Conservation (phyloP, 2,888 invertebrate species). For the Callinectes sapidus region DNA sequence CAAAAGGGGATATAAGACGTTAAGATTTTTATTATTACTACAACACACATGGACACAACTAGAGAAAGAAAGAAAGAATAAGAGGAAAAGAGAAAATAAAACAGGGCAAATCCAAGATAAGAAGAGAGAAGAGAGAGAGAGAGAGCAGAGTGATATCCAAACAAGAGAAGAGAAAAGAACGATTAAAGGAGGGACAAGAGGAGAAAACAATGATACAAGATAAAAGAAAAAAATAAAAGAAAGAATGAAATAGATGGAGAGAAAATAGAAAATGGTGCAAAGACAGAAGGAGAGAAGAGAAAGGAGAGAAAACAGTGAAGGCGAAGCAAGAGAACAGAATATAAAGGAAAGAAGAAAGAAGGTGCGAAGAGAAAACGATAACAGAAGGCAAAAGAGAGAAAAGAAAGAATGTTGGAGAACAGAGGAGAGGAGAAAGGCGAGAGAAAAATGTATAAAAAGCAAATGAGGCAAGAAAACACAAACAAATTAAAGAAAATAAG, state of each 20-base stretch:
- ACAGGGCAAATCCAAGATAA: background rate
- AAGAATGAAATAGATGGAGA: no score
- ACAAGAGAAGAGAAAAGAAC: no score
- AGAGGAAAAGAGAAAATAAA: background rate
- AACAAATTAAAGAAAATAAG: background rate
- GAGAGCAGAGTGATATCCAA: no score
- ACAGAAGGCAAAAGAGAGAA: background rate
- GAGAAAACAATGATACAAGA: background rate
- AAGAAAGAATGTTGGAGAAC: background rate
- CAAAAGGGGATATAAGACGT: background rate
- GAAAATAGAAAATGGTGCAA: background rate
- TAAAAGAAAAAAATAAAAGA: background rate
- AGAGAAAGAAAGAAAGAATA: background rate
- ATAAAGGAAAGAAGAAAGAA: background rate
- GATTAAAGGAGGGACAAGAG: background rate
- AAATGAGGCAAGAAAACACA: background rate
- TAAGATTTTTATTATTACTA: background rate
- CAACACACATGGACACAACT: background rate
- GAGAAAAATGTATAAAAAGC: background rate
- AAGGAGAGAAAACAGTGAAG: background rate
- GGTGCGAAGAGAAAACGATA: background rate
- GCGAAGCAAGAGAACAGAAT: background rate
- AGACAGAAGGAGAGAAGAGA: background rate
- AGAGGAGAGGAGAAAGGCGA: background rate
- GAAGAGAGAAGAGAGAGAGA: background rate